Evolutionary conservation across 2,888 invertebrate species (phyloP).

Genomic region (Drosophila nr. perissopoda): DNA sequence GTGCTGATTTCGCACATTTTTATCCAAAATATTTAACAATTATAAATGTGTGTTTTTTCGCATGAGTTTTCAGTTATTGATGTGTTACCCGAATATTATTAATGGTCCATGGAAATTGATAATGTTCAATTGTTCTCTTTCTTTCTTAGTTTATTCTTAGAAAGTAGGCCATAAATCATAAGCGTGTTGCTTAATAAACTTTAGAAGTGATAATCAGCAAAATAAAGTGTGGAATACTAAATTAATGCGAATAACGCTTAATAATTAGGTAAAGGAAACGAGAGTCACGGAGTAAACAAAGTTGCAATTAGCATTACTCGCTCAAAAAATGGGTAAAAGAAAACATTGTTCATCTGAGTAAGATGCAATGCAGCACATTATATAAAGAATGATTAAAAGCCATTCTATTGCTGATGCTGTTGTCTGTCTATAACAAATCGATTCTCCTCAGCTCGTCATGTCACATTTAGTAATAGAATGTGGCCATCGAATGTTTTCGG

Average conservation of each 20-base stretch:
- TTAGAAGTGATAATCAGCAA: not conserved
- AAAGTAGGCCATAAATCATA: not conserved
- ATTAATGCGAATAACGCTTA: not conserved
- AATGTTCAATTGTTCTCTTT: not conserved
- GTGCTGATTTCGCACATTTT: slow-evolving; percentile 23
- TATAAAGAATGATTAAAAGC: not conserved
- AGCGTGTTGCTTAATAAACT: not conserved
- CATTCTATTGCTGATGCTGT: not conserved
- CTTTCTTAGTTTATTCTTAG: not conserved
- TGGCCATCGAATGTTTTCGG: not conserved
- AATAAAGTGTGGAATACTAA: not conserved
- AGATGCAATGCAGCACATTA: not conserved
- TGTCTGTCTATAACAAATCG: slow-evolving; percentile 1
- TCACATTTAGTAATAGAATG: slow-evolving; percentile 5
- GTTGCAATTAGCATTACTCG: not conserved
- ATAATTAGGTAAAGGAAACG: not conserved
- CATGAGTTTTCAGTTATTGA: slow-evolving; percentile 15
- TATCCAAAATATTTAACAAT: slow-evolving; percentile 1
- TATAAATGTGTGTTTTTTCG: slow-evolving; percentile 7
- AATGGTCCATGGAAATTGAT: slow-evolving; percentile 6
- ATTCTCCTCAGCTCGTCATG: not conserved
- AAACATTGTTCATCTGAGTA: not conserved
- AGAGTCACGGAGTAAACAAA: not conserved
- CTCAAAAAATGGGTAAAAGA: not conserved
- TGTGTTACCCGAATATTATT: slow-evolving; percentile 9